Evolutionary conservation across 1,140 invertebrate species (phyloP), one percentile per base, ranked within the genome.

Genomic region (Arion vulgaris): DNA sequence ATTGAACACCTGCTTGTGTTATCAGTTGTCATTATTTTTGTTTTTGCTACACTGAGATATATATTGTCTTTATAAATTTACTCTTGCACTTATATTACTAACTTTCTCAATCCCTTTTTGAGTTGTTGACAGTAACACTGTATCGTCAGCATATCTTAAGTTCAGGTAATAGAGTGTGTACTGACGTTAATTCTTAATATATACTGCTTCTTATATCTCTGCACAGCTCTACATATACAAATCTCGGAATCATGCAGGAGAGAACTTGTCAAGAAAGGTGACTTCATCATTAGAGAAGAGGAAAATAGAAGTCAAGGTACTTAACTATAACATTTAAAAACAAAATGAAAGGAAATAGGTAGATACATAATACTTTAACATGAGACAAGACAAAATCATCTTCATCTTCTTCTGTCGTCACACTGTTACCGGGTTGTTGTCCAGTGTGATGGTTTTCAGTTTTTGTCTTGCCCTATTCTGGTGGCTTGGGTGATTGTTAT

Each of bases 181-280:
- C 57, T 4, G 28, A 49, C 5, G 2, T 5, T 34, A 28, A 28
- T 9, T 51, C 28, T 9, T 57, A 49, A 49, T 28, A 36, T 78
- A 26, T 17, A 7, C 7, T 36, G 28, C 9, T 36, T 72, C 15
- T n/a, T 41, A 68, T 15, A 7, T 41, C n/a, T 74, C 26, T n/a
- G n/a, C n/a, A n/a, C 80, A 82, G 80, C 80, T 0, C 28, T 75
- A 26, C 45, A 75, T 17, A 82, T 82, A 57, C 80, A 82, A 75
- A 74, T 82, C 0, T 51, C 71, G 23, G 80, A 74, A 26, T 45
- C 49, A 62, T 62, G 49, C 1, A 34, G 32, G 15, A 73, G 39
- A 0, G 80, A 82, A 66, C 34, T 82, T 5, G 53, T 41, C 1
- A 75, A 34, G 26, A 53, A 36, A 23, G 71, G 71, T 15, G 80